Evolutionary conservation across 2,113 vertebrate species (phyloP).

Genomic region (Falcunculus frontatus): DNA sequence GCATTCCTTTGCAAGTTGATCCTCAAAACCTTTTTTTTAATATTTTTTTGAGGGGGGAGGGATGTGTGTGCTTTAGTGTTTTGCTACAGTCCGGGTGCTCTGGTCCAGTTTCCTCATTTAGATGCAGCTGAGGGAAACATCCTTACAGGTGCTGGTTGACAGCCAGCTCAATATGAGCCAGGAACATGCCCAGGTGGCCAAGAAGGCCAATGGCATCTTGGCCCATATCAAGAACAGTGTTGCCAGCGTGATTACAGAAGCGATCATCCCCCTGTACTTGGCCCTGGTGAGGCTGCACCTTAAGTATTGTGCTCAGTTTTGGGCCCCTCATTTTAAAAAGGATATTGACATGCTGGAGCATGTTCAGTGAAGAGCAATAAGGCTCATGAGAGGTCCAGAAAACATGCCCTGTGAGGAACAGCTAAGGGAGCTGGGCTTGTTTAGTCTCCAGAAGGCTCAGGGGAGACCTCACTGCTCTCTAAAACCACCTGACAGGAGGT

Average conservation of each 20-base stretch:
- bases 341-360: rapidly evolving
- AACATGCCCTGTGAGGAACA: background rate
- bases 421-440: background rate
- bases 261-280: too few relatives aligned
- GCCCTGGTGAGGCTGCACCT: background rate
- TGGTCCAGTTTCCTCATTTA: too few relatives aligned
- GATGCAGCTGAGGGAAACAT: background rate
- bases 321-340: background rate
- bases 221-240: background rate
- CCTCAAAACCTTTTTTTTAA: background rate
- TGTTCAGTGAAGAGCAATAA: background rate
- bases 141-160: background rate
- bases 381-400: background rate
- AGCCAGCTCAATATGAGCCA: rapidly evolving
- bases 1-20: rapidly evolving
- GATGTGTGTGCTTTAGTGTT: background rate
- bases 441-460: background rate
- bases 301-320: background rate
- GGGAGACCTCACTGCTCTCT: too few relatives aligned
- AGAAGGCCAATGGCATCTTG: background rate
- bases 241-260: background rate
- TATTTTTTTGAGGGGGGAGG: rapidly evolving
- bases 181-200: background rate
- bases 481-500: background rate
- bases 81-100: too few relatives aligned